A percentile compares a stretch with the other conserved stretches of the same genome.
phyloP scores from a whole-genome alignment of 2,888 invertebrate species.

The Serripes groenlandicus region DNA sequence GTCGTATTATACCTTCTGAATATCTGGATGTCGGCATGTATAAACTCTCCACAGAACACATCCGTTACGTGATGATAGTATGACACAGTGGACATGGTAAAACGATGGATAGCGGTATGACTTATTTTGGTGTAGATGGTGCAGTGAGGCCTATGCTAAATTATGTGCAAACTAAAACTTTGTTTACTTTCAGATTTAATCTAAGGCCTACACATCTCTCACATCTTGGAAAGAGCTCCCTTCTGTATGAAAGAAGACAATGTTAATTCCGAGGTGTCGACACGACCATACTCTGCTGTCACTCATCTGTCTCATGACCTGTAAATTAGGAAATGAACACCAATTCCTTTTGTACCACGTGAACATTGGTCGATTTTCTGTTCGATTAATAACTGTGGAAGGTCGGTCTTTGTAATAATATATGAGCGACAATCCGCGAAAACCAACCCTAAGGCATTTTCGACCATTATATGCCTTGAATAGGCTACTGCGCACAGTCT shows the following conservation, averaged over 20 bases:
- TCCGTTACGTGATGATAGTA: no score
- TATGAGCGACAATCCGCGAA: not conserved
- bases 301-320: slow-evolving; percentile 8
- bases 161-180: no score
- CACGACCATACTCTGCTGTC: slow-evolving; percentile 23
- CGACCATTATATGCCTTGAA: not conserved
- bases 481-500: no score
- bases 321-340: not conserved
- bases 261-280: slow-evolving; percentile 26
- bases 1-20: not conserved
- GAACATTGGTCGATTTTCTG: not conserved
- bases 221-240: no score
- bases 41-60: no score
- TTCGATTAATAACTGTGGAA: not conserved
- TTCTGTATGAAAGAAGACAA: no score
- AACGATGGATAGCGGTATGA: no score
- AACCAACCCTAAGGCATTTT: not conserved
- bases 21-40: not conserved
- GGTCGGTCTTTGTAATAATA: not conserved
- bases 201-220: no score
- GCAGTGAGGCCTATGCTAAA: no score
- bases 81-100: no score
- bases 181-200: no score
- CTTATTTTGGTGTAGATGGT: no score
- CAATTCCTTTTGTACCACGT: not conserved